Evolutionary conservation across 2,113 vertebrate species (phyloP), one percentile per base, ranked within the genome.

Genomic region (Plestiodon gilberti): DNA sequence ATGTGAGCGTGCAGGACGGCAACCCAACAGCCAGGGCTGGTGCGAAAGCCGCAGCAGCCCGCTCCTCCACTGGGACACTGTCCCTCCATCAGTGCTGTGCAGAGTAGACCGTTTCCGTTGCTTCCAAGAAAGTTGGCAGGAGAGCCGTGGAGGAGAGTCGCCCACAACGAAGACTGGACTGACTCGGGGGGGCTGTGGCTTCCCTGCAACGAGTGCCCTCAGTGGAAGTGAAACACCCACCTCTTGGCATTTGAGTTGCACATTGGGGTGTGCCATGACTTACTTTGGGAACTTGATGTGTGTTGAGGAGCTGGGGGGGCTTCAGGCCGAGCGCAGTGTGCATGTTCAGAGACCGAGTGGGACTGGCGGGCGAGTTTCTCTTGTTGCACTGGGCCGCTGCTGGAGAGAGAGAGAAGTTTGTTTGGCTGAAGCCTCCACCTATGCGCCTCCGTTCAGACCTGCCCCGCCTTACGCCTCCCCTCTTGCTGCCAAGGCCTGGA

Each of bases 231-330:
- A 33, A 5, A 33, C 30, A 17, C n/a, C 3, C 33, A 17, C 55
- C 10, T 17, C 55, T 11, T 65, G 80, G 30, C 65, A 3, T 82
- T 55, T 10, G 1, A 10, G 6, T 9, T 25, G 81, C n/a, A 57
- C 7, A 2, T 14, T 33, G 3, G 9, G 33, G 43, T 15, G 14
- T n/a, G 0, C 10, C 17, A 28, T 3, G 0, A 96, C 98, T 93
- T 97, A 99, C 99, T 97, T 98, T 96, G 30, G 99, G 99, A 70
- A 99, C 96, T 90, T 99, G 98, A 82, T 98, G 92, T 81, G 97
- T 96, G 82, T 89, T 96, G 91, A 99, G 96, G 90, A 98, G 95
- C 74, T 94, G 96, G 33, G 97, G 98, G 1, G 98, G 61, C 84
- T 95, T 97, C 91, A 97, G 92, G 93, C 96, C 97, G 89, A 98